phyloP scores from a whole-genome alignment of 37 sponge, comb jelly and placozoan genomes.

The Ephydatia muelleri region DNA sequence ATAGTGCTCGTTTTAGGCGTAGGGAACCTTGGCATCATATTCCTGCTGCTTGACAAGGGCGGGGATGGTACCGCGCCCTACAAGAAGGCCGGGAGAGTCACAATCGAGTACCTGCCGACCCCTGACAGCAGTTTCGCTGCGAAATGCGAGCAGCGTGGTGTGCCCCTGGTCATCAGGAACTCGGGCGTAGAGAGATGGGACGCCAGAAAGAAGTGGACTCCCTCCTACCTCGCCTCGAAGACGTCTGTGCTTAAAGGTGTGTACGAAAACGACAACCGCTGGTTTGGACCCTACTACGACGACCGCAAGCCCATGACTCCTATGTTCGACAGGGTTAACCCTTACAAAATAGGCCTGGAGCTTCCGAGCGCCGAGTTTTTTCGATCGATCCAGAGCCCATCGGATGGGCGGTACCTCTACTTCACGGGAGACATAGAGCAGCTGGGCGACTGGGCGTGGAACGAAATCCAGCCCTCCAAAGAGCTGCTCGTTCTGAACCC shows the following conservation, averaged over 20 bases:
- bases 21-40: not conserved
- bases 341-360: constrained; percentile 48
- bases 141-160: constrained; percentile 16
- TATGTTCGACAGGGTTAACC: constrained; percentile 35
- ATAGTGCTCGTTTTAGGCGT: not conserved
- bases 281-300: constrained; percentile 97
- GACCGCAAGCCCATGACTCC: constrained; percentile 57
- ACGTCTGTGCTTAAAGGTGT: constrained; percentile 47
- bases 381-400: constrained; percentile 30
- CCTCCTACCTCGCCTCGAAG: constrained; percentile 56
- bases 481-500: constrained; percentile 83
- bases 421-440: constrained; percentile 81
- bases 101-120: constrained; percentile 7
- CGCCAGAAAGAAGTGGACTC: constrained; percentile 68
- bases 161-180: constrained; percentile 74
- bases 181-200: constrained; percentile 67
- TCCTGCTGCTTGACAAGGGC: not conserved
- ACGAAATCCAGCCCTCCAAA: constrained; percentile 67
- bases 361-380: constrained; percentile 66
- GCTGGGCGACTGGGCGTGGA: constrained; percentile 79
- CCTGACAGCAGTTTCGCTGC: constrained; percentile 47
- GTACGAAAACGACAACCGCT: constrained; percentile 81
- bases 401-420: constrained; percentile 55
- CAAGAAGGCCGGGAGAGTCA: not conserved
- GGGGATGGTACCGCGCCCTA: not conserved